These are phyloP conservation scores for Pteruthius melanotis DNA, from an alignment of 2,113 vertebrate genomes.

Conservation along the genomic window DNA sequence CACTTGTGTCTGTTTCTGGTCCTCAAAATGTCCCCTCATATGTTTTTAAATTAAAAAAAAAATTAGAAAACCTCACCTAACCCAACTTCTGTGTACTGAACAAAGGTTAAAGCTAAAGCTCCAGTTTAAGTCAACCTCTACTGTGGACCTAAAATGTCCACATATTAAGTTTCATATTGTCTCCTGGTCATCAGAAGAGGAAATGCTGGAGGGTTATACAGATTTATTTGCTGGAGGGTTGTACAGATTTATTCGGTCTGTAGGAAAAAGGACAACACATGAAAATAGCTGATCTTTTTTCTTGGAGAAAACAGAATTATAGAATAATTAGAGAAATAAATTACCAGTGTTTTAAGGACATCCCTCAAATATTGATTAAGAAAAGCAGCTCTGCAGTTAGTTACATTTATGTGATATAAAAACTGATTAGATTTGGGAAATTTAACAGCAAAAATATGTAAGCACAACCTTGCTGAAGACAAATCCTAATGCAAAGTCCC, in stretches of 20 bases:
- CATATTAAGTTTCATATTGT: neutral
- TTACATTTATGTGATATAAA: neutral
- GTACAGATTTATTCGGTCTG: neutral
- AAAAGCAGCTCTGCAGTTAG: neutral
- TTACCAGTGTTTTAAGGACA: neutral
- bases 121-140: neutral
- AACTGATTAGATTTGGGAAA: neutral
- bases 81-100: neutral
- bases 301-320: neutral
- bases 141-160: neutral
- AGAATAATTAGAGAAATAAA: neutral
- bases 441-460: neutral
- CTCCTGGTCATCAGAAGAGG: neutral
- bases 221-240: neutral
- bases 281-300: neutral
- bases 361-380: neutral
- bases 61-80: neutral
- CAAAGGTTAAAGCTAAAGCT: neutral
- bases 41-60: neutral
- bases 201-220: neutral
- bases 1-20: neutral
- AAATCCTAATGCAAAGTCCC: neutral
- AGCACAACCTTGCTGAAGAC: neutral
- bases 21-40: neutral
- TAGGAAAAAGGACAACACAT: neutral